These are phyloP conservation scores for Salvator merianae DNA, from an alignment of 2,113 vertebrate genomes.

Conservation along the genomic window DNA sequence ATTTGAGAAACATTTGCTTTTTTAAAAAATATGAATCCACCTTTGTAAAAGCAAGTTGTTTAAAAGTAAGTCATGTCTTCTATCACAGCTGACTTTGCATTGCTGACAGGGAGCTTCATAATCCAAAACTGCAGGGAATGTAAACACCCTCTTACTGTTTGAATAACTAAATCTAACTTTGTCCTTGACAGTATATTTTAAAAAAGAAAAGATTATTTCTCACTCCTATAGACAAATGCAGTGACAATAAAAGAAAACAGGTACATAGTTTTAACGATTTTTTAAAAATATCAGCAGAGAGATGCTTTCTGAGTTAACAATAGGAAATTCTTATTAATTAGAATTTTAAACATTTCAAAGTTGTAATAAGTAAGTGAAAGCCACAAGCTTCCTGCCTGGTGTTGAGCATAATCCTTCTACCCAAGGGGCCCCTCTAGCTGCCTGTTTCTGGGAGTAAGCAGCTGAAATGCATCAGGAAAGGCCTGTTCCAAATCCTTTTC, in stretches of 20 bases:
- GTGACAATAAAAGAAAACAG: conserved; percentile 19
- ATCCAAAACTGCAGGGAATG: conserved; percentile 69
- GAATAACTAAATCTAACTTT: conserved; percentile 58
- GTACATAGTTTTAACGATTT: conserved; percentile 10
- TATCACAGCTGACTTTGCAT: conserved; percentile 71
- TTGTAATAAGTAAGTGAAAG: conserved; percentile 3
- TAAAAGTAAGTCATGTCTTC: conserved; percentile 73
- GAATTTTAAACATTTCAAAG: conserved; percentile 17
- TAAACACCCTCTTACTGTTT: conserved; percentile 70
- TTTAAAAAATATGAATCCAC: conserved; percentile 38
- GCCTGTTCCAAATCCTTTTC: not conserved
- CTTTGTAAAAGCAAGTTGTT: conserved; percentile 77
- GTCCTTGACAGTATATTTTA: conserved; percentile 57
- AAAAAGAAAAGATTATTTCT: conserved; percentile 43
- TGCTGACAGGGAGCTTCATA: conserved; percentile 68
- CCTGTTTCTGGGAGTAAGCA: not conserved
- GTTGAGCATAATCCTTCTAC: not conserved
- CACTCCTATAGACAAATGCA: not conserved
- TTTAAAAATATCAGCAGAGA: not conserved
- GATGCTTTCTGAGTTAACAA: conserved; percentile 18
- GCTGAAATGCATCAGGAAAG: not conserved
- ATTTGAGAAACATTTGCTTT: conserved; percentile 40
- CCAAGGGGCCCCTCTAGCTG: not conserved
- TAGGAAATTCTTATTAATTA: not conserved
- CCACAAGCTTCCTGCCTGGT: not conserved